Conservation (phyloP, 2,797 vertebrate genomes). For the Bufotes viridis region DNA sequence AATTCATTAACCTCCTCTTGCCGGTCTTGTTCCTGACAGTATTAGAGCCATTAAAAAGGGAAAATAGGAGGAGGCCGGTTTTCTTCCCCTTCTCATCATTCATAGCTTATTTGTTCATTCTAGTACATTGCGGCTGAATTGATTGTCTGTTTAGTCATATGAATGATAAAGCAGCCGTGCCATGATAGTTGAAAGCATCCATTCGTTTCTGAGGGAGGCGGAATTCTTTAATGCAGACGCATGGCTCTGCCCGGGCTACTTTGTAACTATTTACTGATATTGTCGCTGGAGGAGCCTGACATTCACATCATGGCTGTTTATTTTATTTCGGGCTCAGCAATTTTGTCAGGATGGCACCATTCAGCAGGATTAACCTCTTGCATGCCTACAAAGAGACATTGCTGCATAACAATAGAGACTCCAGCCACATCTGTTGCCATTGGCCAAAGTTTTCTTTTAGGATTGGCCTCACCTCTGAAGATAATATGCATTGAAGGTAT, state of each 20-base stretch:
- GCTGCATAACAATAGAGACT: background rate
- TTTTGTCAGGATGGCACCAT: slow-evolving; percentile 30
- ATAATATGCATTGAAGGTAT: background rate
- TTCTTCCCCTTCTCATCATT: slow-evolving; percentile 95
- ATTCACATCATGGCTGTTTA: background rate
- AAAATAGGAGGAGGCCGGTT: slow-evolving; percentile 87
- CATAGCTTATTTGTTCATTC: slow-evolving; percentile 93
- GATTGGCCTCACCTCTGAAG: background rate
- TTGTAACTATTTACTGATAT: slow-evolving; percentile 49
- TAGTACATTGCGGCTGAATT: slow-evolving; percentile 94
- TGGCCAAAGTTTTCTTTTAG: background rate
- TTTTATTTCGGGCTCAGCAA: slow-evolving; percentile 30
- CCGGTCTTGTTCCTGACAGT: slow-evolving; percentile 91
- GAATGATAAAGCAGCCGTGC: slow-evolving; percentile 91
- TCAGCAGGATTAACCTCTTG: slow-evolving; percentile 5
- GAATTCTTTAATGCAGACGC: slow-evolving; percentile 70
- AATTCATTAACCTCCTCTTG: slow-evolving; percentile 98
- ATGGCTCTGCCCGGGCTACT: slow-evolving; percentile 49
- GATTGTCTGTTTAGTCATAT: slow-evolving; percentile 98
- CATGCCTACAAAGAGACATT: background rate
- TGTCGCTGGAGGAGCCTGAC: slow-evolving; percentile 51
- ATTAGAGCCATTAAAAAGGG: slow-evolving; percentile 90
- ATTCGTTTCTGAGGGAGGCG: slow-evolving; percentile 79
- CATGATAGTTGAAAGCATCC: slow-evolving; percentile 78
- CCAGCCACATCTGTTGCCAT: background rate